phyloP scores from a whole-genome alignment of 1,140 invertebrate species.

The Pseudomyrmex cubaensis region DNA sequence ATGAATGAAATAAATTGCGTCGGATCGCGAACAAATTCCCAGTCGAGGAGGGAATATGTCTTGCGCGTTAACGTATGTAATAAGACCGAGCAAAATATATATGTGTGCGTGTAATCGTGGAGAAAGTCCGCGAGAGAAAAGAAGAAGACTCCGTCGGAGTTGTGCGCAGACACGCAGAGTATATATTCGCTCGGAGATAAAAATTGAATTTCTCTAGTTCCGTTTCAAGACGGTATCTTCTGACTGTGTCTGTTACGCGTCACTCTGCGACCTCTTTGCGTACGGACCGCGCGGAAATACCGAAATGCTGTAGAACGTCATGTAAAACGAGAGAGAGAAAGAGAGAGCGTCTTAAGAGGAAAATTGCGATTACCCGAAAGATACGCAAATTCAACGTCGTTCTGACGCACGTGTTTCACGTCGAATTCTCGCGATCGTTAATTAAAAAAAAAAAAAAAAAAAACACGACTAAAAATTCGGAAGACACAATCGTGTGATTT shows the following conservation, averaged over 20 bases:
- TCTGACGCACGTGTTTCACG: background rate
- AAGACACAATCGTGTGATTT: background rate
- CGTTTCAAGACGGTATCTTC: constrained; percentile 18
- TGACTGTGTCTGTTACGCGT: constrained; percentile 29
- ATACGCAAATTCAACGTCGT: constrained; percentile 1
- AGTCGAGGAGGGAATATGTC: background rate
- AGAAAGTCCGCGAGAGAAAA: background rate
- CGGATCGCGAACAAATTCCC: background rate
- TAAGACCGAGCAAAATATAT: constrained; percentile 6
- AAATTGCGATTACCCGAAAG: constrained; percentile 5
- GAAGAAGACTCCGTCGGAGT: constrained; percentile 15
- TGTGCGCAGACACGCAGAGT: background rate
- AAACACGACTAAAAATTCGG: too few relatives aligned
- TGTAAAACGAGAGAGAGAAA: background rate
- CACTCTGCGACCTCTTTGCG: background rate
- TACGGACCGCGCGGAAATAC: background rate
- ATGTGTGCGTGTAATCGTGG: background rate
- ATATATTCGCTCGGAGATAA: constrained; percentile 23
- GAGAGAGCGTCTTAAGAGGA: background rate
- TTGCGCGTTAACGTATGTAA: background rate
- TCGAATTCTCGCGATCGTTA: background rate
- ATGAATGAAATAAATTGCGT: constrained; percentile 22
- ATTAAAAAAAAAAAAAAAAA: too few relatives aligned
- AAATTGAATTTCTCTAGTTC: constrained; percentile 69
- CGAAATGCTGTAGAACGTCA: constrained; percentile 4